Base-by-base conservation (phyloP, 1,140 invertebrate species). In the Cylas formicarius region DNA sequence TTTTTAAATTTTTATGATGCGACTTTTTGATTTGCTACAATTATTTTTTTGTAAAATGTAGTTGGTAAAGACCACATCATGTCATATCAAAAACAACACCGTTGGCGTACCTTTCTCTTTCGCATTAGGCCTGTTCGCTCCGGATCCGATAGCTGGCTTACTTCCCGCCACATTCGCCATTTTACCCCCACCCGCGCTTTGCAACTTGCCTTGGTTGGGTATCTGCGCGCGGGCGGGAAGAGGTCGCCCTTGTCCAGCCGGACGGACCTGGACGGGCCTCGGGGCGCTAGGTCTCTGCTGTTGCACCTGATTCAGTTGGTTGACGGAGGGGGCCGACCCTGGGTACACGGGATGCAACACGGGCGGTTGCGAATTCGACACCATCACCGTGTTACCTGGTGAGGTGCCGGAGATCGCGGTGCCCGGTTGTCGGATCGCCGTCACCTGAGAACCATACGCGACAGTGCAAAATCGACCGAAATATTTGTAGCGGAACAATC, bases 301-400 rank as follows among this genome's bases (percentile, higher is more conserved):
- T 52, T 55, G 32, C 14, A 4, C 13, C 10, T 17, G 13, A 29
- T 22, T 16, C 7, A 34, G 28, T n/a, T n/a, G 4, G 14, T 14
- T 24, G 20, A 7, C 22, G 8, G 10, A 20, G 20, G 14, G 32
- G 11, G 14, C 27, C 3, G 26, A 34, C 16, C 26, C 23, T 1
- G 33, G 55, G 52, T 58, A 65, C 5, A 66, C 67, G 6, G 66
- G 65, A 52, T 67, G 65, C 9, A 68, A 38, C 5, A 64, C 63
- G 8, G 66, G 66, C 8, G 64, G 64, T 46, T 66, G 64, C 20
- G 62, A 62, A 23, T 48, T 53, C 6, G 58, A 58, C 9, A 65
- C 62, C 9, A 59, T 58, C 0, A 61, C 57, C 20, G 52, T 55
- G 21, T 42, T 49, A 8, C 11, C n/a, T 9, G 23, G 11, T 17